Conservation (phyloP, 23 tunicate genomes). For the Trididemnum miniatum region DNA sequence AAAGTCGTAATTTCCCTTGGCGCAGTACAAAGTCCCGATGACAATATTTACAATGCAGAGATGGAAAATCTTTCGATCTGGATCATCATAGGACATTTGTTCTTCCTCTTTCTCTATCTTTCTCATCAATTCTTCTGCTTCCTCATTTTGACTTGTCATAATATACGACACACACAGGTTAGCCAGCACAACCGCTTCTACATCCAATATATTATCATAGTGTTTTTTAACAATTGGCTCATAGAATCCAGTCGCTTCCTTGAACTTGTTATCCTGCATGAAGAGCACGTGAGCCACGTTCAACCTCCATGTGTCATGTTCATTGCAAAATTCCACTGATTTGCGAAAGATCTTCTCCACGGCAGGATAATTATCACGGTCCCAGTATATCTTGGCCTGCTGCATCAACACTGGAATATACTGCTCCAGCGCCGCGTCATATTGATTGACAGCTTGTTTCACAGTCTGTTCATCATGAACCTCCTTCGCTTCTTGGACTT, state of each 20-base stretch:
- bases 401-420: conserved; percentile 97
- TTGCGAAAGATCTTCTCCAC: conserved; percentile 93
- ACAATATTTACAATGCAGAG: conserved; percentile 96
- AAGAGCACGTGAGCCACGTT: conserved; percentile 98
- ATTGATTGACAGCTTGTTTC: conserved; percentile 81
- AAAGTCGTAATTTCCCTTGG: conserved; percentile 91
- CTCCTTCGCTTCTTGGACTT: conserved; percentile 88
- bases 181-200: conserved; percentile 98
- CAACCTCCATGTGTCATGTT: conserved; percentile 91
- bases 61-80: conserved; percentile 91
- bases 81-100: conserved; percentile 94
- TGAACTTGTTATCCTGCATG: conserved; percentile 99
- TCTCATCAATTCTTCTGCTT: conserved; percentile 98
- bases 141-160: conserved; percentile 99
- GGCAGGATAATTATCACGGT: conserved; percentile 85
- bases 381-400: conserved; percentile 99
- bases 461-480: conserved; percentile 80
- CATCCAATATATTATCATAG: conserved; percentile 84
- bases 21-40: conserved; percentile 94
- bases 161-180: conserved; percentile 96
- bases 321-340: conserved; percentile 98
- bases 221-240: conserved; percentile 98
- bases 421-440: conserved; percentile 91
- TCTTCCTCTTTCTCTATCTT: conserved; percentile 99
- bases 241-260: conserved; percentile 96